Evolutionary conservation across 2,797 vertebrate genomes (phyloP).

Genomic region (Mus caroli): DNA sequence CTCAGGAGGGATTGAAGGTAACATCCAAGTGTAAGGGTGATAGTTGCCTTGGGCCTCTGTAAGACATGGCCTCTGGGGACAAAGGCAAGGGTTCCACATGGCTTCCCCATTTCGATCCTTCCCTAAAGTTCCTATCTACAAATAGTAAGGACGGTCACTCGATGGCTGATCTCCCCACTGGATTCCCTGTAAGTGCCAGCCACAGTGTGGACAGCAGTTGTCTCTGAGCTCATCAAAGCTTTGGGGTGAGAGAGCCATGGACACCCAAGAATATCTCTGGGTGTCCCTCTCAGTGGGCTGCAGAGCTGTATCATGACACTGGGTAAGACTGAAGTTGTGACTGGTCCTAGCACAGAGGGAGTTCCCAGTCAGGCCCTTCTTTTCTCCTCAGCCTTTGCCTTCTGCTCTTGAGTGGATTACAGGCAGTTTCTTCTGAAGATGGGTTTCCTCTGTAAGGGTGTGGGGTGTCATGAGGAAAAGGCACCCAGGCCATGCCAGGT

Average conservation of each 20-base stretch:
- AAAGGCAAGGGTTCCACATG: neutral
- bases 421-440: neutral
- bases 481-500: neutral
- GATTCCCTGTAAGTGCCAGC: fast-evolving
- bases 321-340: neutral
- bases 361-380: too few species aligned
- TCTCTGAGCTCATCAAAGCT: neutral
- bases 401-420: neutral
- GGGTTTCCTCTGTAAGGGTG: neutral
- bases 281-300: neutral
- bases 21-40: conserved; percentile 19
- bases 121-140: conserved; percentile 4
- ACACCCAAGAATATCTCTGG: neutral
- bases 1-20: conserved; percentile 46
- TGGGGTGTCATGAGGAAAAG: neutral
- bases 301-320: fast-evolving
- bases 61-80: neutral
- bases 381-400: neutral
- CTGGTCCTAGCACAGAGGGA: neutral
- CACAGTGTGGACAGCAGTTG: neutral
- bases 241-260: neutral
- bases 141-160: conserved; percentile 8
- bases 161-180: neutral
- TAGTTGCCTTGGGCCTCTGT: neutral
- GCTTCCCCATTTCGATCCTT: conserved; percentile 39